Evolutionary conservation across 2,797 vertebrate genomes (phyloP).

Genomic region (Orientallactaga sibirica): DNA sequence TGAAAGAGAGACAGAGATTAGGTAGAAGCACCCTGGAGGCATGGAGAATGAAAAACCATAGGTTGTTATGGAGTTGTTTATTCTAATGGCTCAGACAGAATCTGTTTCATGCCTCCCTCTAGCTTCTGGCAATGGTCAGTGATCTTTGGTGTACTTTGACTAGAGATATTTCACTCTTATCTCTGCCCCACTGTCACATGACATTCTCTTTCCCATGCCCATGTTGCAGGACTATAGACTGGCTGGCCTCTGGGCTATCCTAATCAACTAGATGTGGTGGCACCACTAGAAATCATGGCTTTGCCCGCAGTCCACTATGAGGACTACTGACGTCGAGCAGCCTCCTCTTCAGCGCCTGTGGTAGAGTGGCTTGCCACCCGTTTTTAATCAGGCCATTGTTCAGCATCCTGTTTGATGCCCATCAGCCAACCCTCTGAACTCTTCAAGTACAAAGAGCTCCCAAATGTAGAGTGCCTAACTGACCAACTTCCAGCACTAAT

Average conservation of each 20-base stretch:
- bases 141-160: not conserved
- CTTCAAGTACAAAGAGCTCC: constrained; percentile 20
- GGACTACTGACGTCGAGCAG: not conserved
- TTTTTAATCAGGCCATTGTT: not conserved
- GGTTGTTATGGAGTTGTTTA: no score
- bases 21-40: no score
- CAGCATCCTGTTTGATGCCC: not conserved
- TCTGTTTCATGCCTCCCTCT: no score
- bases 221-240: not conserved
- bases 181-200: not conserved
- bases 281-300: not conserved
- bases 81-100: not conserved
- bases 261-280: not conserved
- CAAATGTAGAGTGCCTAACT: not conserved
- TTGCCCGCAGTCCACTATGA: not conserved
- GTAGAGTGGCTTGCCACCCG: not conserved
- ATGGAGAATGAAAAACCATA: no score
- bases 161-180: not conserved
- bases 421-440: not conserved
- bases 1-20: no score
- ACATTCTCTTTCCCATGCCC: not conserved
- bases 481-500: not conserved
- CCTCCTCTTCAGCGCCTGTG: not conserved
- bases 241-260: not conserved
- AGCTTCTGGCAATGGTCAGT: not conserved